A percentile compares a stretch with the other conserved stretches of the same genome.
Conservation (phyloP, 2,797 vertebrate species). For the Scolopax rusticola region DNA sequence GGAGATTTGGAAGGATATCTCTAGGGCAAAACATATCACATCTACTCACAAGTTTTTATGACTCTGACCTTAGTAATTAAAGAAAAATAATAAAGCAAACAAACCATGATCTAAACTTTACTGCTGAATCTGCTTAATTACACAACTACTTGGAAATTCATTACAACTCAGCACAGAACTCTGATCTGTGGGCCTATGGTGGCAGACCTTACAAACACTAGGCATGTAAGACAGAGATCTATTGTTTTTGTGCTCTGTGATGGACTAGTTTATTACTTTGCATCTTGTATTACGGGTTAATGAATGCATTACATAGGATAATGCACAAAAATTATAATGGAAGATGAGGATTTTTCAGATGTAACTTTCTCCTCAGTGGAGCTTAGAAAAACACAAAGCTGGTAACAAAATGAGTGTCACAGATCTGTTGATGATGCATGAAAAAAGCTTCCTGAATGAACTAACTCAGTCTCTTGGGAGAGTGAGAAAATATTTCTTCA, state of each 20-base stretch:
- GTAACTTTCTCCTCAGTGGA: not conserved
- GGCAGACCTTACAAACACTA: not conserved
- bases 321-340: not conserved
- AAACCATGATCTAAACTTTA: not conserved
- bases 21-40: not conserved
- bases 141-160: not conserved
- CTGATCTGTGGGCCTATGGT: not conserved
- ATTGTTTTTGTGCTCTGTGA: not conserved
- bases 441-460: conserved; percentile 20
- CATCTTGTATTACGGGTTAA: not conserved
- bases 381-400: not conserved
- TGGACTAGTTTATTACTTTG: not conserved
- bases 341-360: not conserved
- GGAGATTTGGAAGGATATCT: not conserved
- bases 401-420: not conserved
- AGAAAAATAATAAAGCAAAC: not conserved
- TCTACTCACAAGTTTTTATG: not conserved
- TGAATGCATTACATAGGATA: not conserved
- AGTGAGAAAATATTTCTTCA: not conserved
- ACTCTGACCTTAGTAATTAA: not conserved
- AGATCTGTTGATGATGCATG: conserved; percentile 24
- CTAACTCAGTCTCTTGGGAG: not conserved
- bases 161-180: not conserved
- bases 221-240: not conserved
- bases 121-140: not conserved